Base-by-base conservation (phyloP, 1,140 invertebrate species). In the Spodoptera frugiperda region DNA sequence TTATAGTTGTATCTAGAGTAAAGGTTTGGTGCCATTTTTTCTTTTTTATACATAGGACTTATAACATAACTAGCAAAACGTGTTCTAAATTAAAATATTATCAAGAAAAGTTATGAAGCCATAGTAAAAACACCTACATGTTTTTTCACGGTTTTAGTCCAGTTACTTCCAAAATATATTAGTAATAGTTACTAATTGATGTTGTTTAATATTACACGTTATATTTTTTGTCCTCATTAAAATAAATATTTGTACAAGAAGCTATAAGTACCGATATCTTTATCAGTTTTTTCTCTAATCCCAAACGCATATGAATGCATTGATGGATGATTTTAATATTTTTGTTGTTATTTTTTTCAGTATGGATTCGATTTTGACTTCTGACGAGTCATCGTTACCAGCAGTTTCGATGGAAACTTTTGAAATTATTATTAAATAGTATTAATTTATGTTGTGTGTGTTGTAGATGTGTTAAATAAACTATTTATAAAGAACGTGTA, bases 351-450 rank as follows among this genome's bases (percentile, higher is more conserved):
- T 2, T 70, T 70, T 54, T 71, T 71, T 14, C 53, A 71, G 68
- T 71, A 55, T 12, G 68, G 68, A 21, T 71, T 71, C 25, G 68
- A 71, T 17, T 71, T 71, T 21, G 68, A 71, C 44, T 55, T 71
- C 30, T 71, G 68, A 71, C 9, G 48, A 53, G n/a, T 33, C 49
- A 68, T 49, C 44, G 5, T 49, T 21, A 25, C 44, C 4, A n/a
- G 63, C 14, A 46, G 0, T n/a, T 49, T 63, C n/a, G 4, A 4
- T 30, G 9, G 57, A 39, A 61, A 21, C 30, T 2, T n/a, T 12
- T 19, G 9, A 30, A 12, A 63, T 39, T 39, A 19, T 63, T n/a
- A 39, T 39, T 17, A 19, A 11, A 39, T 30, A 30, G 21, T 3
- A 14, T 12, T 57, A 30, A n/a, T 25, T 57, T 4, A 10, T 6